Evolutionary conservation across 2,888 invertebrate species (phyloP).

Genomic region (Drosophila phalerata): DNA sequence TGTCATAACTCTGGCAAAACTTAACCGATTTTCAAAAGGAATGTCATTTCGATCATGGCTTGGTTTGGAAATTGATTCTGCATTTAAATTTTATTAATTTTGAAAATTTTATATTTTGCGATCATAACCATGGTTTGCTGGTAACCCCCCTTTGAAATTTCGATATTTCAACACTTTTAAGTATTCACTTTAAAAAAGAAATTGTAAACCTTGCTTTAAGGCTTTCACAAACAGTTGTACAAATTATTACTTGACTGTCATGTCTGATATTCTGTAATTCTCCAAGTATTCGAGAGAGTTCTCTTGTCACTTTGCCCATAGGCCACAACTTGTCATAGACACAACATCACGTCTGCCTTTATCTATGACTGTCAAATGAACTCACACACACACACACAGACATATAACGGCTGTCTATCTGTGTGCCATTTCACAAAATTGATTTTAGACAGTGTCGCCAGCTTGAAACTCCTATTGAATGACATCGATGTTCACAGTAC

Average conservation of each 20-base stretch:
- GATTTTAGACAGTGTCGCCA: constrained; percentile 72
- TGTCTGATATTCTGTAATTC: not conserved
- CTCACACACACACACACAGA: constrained; percentile 10
- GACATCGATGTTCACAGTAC: constrained; percentile 37
- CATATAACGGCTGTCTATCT: constrained; percentile 5
- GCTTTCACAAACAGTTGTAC: not conserved
- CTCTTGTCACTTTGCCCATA: constrained; percentile 5
- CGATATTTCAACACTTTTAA: not conserved
- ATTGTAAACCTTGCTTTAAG: not conserved
- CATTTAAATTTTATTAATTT: no score
- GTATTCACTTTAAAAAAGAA: not conserved
- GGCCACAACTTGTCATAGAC: constrained; percentile 52
- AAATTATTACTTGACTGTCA: not conserved
- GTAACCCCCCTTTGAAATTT: no score
- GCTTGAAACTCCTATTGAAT: constrained; percentile 51
- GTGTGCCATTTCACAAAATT: constrained; percentile 68
- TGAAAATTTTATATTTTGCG: no score
- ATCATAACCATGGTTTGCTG: no score
- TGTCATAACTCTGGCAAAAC: no score
- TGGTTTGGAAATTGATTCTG: no score
- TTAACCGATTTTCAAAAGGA: no score
- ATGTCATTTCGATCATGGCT: no score
- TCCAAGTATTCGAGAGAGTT: not conserved
- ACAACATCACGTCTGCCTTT: constrained; percentile 40
- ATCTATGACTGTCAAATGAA: constrained; percentile 46